Evolutionary conservation across 2,888 invertebrate species (phyloP).

Genomic region (Folsomia candida): DNA sequence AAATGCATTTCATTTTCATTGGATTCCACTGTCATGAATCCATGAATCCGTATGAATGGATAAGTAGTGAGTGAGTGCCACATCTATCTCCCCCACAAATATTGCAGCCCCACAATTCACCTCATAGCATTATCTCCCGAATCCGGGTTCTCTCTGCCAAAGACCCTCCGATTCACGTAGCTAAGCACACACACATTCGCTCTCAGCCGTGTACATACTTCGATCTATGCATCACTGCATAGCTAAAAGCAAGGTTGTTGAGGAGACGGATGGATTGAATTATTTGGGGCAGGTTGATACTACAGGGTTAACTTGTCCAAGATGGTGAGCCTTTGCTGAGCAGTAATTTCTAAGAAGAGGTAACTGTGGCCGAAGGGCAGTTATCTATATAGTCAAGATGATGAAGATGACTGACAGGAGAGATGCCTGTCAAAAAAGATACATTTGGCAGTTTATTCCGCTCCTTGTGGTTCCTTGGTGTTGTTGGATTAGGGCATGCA

Average conservation of each 20-base stretch:
- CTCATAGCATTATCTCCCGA: not conserved
- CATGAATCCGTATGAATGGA: slow-evolving; percentile 8
- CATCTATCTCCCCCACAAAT: slow-evolving; percentile 1
- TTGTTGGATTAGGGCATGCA: not conserved
- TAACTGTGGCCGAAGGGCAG: too few species aligned
- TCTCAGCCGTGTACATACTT: too few species aligned
- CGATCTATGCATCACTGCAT: too few species aligned
- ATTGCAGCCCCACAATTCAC: not conserved
- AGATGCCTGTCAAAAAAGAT: not conserved
- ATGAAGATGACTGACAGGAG: not conserved
- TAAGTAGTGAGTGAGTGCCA: slow-evolving; percentile 2
- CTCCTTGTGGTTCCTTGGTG: not conserved
- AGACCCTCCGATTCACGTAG: not conserved
- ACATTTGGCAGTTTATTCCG: not conserved
- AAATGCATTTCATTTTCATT: slow-evolving; percentile 38
- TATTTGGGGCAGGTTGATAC: too few species aligned
- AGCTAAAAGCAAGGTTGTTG: too few species aligned
- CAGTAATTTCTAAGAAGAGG: too few species aligned
- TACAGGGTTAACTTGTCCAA: too few species aligned
- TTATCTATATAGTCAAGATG: too few species aligned
- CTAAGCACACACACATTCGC: not conserved
- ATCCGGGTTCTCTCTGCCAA: not conserved
- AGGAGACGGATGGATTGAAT: too few species aligned
- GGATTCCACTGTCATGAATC: slow-evolving; percentile 7
- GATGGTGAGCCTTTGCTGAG: too few species aligned